phyloP scores from a whole-genome alignment of 1,140 invertebrate species.

The Drosophila tristis region DNA sequence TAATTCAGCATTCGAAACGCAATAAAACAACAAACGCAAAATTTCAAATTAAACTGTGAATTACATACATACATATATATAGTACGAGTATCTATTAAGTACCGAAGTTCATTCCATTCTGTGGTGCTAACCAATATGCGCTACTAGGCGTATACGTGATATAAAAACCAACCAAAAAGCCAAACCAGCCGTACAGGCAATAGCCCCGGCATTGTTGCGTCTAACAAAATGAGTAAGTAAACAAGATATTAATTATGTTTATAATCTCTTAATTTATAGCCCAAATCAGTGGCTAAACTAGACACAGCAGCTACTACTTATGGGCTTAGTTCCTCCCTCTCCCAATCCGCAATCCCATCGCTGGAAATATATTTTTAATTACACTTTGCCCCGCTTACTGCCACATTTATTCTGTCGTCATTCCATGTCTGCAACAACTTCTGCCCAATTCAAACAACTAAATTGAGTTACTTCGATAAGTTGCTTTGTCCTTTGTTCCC shows the following conservation, averaged over 20 bases:
- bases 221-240: slow-evolving; percentile 68
- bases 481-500: too few relatives aligned
- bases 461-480: too few relatives aligned
- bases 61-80: slow-evolving; percentile 12
- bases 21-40: slow-evolving; percentile 13
- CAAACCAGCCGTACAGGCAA: slow-evolving; percentile 2
- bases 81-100: slow-evolving; percentile 26
- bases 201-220: slow-evolving; percentile 28
- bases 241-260: background rate
- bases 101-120: slow-evolving; percentile 23
- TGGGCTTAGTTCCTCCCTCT: too few relatives aligned
- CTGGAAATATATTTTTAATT: too few relatives aligned
- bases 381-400: too few relatives aligned
- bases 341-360: background rate
- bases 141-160: slow-evolving; percentile 76
- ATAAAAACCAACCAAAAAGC: slow-evolving; percentile 20
- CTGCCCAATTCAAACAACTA: too few relatives aligned
- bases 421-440: too few relatives aligned
- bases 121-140: slow-evolving; percentile 51
- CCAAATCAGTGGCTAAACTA: too few relatives aligned
- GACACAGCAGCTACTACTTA: too few relatives aligned
- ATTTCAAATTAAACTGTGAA: slow-evolving; percentile 53
- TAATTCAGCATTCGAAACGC: slow-evolving; percentile 43
- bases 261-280: too few relatives aligned
- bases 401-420: too few relatives aligned